These are phyloP conservation scores for Oegoconia quadripuncta DNA, from an alignment of 2,888 invertebrate species.

Conservation along the genomic window DNA sequence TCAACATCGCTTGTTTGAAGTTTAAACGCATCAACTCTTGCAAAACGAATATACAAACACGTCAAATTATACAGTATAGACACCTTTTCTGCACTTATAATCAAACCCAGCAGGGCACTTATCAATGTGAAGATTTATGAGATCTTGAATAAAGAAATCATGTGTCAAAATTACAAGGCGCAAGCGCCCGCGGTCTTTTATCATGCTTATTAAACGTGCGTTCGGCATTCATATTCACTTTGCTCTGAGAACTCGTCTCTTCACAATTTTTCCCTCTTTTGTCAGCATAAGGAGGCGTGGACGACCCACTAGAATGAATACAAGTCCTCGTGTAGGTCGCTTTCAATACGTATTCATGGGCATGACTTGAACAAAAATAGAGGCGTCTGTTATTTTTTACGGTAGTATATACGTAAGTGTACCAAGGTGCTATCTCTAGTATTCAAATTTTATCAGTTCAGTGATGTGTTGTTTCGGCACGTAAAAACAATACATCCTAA, in stretches of 20 bases:
- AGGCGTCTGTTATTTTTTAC: no score
- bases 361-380: constrained; percentile 4
- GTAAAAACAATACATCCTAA: no score
- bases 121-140: neutral
- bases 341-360: constrained; percentile 28
- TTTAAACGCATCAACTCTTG: no score
- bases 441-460: neutral
- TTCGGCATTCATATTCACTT: constrained; percentile 54
- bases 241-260: constrained; percentile 47
- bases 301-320: constrained; percentile 47
- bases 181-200: constrained; percentile 41
- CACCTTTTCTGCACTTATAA: constrained; percentile 2
- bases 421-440: no score
- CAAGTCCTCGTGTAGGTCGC: constrained; percentile 34
- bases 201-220: constrained; percentile 49
- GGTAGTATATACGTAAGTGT: no score
- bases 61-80: no score
- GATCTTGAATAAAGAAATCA: constrained; percentile 64
- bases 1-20: no score
- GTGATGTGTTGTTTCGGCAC: no score
- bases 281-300: constrained; percentile 42
- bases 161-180: constrained; percentile 57
- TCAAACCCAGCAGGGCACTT: neutral
- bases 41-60: no score
- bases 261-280: constrained; percentile 58